Evolutionary conservation across 2,797 vertebrate species (phyloP).

Genomic region (Arremon brunneinucha): DNA sequence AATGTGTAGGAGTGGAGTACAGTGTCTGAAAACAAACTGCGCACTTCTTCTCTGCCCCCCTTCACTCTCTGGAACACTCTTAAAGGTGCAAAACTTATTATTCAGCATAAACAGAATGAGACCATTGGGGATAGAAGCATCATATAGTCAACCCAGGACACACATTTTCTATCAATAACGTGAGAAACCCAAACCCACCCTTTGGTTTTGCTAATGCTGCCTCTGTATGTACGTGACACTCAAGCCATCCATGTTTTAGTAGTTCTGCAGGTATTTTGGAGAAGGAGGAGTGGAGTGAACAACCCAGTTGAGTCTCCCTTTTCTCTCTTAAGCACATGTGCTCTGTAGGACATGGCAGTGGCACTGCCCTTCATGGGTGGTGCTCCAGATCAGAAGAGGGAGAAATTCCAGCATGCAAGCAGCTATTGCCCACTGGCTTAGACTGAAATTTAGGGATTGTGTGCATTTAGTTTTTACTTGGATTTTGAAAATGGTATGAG

Average conservation of each 20-base stretch:
- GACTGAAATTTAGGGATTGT: not conserved
- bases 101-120: no score
- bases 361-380: not conserved
- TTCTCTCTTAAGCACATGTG: rapidly evolving
- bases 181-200: rapidly evolving
- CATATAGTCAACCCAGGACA: no score
- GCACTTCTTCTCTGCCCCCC: no score
- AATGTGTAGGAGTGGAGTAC: no score
- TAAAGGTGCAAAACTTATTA: no score
- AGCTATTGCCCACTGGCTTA: not conserved
- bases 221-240: rapidly evolving
- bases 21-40: no score
- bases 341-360: rapidly evolving
- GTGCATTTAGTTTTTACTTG: not conserved
- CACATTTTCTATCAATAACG: not conserved
- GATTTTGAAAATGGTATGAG: not conserved
- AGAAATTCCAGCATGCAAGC: rapidly evolving
- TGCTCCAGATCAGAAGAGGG: not conserved
- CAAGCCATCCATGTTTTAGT: not conserved
- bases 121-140: no score
- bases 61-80: no score
- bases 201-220: not conserved
- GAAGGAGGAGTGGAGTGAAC: not conserved
- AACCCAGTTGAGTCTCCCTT: not conserved
- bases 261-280: not conserved